Percentiles rank a stretch among this genome's conserved stretches.
Evolutionary conservation across 2,113 vertebrate species (phyloP).

Genomic region (Taurulus bubalis): DNA sequence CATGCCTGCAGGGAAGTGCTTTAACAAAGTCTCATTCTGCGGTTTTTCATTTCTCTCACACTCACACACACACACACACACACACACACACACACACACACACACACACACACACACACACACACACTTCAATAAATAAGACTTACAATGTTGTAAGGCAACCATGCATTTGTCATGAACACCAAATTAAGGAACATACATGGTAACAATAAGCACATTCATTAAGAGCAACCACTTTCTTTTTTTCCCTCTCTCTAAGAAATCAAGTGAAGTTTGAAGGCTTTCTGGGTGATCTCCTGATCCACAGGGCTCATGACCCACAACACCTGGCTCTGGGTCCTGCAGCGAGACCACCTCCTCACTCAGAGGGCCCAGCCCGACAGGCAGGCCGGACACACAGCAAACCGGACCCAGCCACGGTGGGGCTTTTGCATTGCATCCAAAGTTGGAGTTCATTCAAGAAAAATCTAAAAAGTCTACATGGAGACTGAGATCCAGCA

Average conservation of each 20-base stretch:
- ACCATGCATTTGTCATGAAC: slow-evolving; percentile 89
- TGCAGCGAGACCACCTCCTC: slow-evolving; percentile 33
- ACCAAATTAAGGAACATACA: slow-evolving; percentile 84
- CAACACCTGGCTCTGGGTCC: slow-evolving; percentile 26
- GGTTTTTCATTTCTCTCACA: slow-evolving; percentile 22
- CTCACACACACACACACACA: neutral
- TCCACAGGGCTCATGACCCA: slow-evolving; percentile 81
- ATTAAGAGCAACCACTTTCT: slow-evolving; percentile 84
- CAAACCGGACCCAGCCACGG: slow-evolving; percentile 27
- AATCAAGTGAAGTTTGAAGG: slow-evolving; percentile 86
- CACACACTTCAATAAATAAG: slow-evolving; percentile 90
- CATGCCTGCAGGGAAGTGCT: slow-evolving; percentile 73
- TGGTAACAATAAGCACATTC: slow-evolving; percentile 90
- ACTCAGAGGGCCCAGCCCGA: slow-evolving; percentile 21
- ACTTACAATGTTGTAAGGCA: slow-evolving; percentile 94
- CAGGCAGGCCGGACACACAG: slow-evolving; percentile 31
- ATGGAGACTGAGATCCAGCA: slow-evolving; percentile 68
- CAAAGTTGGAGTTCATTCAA: slow-evolving; percentile 75
- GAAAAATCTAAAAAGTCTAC: slow-evolving; percentile 49
- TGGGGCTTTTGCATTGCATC: slow-evolving; percentile 79
- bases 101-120: slow-evolving; percentile 66
- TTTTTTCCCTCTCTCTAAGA: slow-evolving; percentile 58
- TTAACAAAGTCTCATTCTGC: slow-evolving; percentile 63
- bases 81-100: slow-evolving; percentile 49
- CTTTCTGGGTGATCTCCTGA: slow-evolving; percentile 90